These are phyloP conservation scores for Brachionus rotundiformis DNA, from an alignment of 1,140 invertebrate genomes.

Conservation along the genomic window DNA sequence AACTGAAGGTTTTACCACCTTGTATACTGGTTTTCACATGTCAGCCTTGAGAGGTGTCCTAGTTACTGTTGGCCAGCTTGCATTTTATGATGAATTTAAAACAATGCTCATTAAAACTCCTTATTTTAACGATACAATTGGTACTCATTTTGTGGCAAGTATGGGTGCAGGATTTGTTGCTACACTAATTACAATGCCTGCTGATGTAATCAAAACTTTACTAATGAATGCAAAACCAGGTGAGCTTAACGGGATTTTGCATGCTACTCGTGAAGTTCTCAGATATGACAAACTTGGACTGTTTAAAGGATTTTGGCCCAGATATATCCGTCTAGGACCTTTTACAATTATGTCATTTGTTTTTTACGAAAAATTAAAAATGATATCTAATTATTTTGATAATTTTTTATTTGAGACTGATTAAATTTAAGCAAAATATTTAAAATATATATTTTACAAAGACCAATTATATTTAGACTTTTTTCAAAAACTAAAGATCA, in stretches of 20 bases:
- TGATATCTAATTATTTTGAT: neutral
- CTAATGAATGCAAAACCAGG: slow-evolving; percentile 92
- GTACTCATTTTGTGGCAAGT: slow-evolving; percentile 86
- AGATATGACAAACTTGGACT: slow-evolving; percentile 88
- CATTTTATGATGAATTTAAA: slow-evolving; percentile 92
- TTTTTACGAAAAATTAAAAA: slow-evolving; percentile 85
- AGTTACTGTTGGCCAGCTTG: slow-evolving; percentile 92
- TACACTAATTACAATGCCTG: slow-evolving; percentile 45
- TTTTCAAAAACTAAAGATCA: too few species aligned
- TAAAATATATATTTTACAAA: too few species aligned
- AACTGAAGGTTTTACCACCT: slow-evolving; percentile 77
- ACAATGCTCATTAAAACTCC: slow-evolving; percentile 70
- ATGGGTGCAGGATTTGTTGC: slow-evolving; percentile 77
- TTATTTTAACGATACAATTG: slow-evolving; percentile 72
- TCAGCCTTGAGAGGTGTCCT: slow-evolving; percentile 84
- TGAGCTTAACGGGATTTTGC: slow-evolving; percentile 68
- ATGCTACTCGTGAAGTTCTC: slow-evolving; percentile 71
- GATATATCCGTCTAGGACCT: slow-evolving; percentile 93
- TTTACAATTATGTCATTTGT: slow-evolving; percentile 98
- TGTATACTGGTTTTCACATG: slow-evolving; percentile 86
- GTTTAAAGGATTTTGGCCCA: slow-evolving; percentile 86
- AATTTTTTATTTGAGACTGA: neutral
- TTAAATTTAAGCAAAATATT: too few species aligned
- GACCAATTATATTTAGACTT: too few species aligned
- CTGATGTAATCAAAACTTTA: slow-evolving; percentile 90